phyloP scores from a whole-genome alignment of 2,888 invertebrate genomes.

The Thalpophila matura region DNA sequence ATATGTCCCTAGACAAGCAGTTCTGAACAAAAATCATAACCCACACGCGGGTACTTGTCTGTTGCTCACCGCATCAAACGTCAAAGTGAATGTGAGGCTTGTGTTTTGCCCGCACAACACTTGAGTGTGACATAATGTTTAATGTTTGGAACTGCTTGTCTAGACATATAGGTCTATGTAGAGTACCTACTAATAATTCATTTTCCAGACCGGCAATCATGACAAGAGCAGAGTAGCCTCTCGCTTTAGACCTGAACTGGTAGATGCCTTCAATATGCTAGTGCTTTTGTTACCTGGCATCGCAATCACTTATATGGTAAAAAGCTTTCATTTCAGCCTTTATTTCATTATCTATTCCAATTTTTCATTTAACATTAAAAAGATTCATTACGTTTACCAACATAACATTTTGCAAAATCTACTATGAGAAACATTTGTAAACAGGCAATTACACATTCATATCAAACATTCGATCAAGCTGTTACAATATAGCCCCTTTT shows the following conservation, averaged over 20 bases:
- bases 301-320: conserved; percentile 95
- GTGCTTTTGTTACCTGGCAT: conserved; percentile 96
- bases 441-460: conserved; percentile 26
- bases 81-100: too few species aligned
- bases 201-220: conserved; percentile 93
- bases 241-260: conserved; percentile 92
- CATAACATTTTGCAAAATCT: neutral
- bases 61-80: too few species aligned
- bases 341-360: neutral
- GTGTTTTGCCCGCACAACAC: too few species aligned
- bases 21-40: too few species aligned
- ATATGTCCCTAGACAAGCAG: too few species aligned
- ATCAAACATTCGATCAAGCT: conserved; percentile 5
- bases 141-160: too few species aligned
- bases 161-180: too few species aligned
- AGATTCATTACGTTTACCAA: neutral
- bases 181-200: too few species aligned
- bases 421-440: neutral
- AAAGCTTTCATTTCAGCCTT: conserved; percentile 20
- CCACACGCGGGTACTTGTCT: too few species aligned
- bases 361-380: neutral
- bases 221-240: conserved; percentile 93
- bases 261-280: conserved; percentile 96
- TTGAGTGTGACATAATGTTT: too few species aligned
- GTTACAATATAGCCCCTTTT: neutral